phyloP scores from a whole-genome alignment of 1,140 invertebrate genomes.

The Dinoponera quadriceps region DNA sequence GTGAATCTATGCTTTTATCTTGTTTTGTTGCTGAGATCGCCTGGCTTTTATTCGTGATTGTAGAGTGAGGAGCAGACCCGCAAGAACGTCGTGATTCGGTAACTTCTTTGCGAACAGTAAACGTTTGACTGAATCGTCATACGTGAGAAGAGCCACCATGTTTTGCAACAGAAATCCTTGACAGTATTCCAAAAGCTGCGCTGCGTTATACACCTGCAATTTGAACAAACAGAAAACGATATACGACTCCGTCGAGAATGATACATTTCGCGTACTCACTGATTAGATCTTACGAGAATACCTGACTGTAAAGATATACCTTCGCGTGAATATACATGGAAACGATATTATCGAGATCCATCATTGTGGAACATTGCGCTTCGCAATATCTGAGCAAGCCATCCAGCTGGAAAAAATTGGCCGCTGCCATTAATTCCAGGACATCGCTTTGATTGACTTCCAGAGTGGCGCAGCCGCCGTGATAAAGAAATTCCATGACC shows the following conservation, averaged over 20 bases:
- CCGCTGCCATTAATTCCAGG: constrained; percentile 95
- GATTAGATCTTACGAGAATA: background rate
- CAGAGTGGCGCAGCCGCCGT: constrained; percentile 92
- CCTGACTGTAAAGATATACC: constrained; percentile 84
- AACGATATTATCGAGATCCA: constrained; percentile 95
- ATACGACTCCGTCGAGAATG: constrained; percentile 31
- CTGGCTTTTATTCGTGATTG: constrained; percentile 92
- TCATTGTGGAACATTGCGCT: constrained; percentile 92
- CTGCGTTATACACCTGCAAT: constrained; percentile 93
- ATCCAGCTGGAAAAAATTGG: constrained; percentile 96
- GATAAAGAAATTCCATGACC: constrained; percentile 97
- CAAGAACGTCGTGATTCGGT: constrained; percentile 95
- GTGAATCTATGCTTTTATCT: constrained; percentile 76
- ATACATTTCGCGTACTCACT: background rate
- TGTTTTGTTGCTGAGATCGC: constrained; percentile 79
- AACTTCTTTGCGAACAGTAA: constrained; percentile 95
- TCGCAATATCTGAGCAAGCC: constrained; percentile 94
- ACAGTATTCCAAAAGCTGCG: constrained; percentile 94
- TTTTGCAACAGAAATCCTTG: constrained; percentile 96
- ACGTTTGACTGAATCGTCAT: constrained; percentile 95
- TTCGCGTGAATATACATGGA: constrained; percentile 97
- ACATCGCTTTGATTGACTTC: constrained; percentile 93
- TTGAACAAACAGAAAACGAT: constrained; percentile 19
- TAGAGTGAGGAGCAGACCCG: constrained; percentile 91
- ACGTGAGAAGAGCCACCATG: constrained; percentile 96